phyloP scores from a whole-genome alignment of 1,140 invertebrate species.

The Cyclina sinensis region DNA sequence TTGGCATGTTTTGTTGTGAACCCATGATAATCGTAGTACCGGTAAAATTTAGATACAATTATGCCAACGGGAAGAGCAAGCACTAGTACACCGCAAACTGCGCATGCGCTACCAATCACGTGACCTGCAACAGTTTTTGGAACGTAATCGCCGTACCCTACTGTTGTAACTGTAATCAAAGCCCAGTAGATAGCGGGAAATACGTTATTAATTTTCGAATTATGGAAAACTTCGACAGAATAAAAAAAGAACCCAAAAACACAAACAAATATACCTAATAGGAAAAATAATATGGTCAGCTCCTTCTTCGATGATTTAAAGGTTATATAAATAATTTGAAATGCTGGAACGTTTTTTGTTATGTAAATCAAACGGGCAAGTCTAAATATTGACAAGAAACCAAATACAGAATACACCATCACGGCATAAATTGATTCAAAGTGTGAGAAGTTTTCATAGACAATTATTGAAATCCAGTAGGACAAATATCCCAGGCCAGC shows the following conservation, averaged over 20 bases:
- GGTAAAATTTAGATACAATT: conserved; percentile 85
- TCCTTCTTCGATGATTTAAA: conserved; percentile 13
- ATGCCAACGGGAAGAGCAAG: conserved; percentile 97
- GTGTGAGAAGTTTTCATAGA: background rate
- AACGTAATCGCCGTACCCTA: conserved; percentile 84
- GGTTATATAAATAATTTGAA: conserved; percentile 18
- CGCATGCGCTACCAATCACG: conserved; percentile 88
- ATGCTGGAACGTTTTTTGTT: conserved; percentile 8
- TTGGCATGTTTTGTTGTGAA: background rate
- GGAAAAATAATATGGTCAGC: conserved; percentile 29
- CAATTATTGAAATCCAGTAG: background rate
- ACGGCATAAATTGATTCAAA: background rate
- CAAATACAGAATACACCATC: background rate
- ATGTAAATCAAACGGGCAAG: conserved; percentile 22
- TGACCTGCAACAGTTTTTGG: conserved; percentile 69
- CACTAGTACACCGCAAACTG: conserved; percentile 99
- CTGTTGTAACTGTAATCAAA: conserved; percentile 87
- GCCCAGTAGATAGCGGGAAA: conserved; percentile 85
- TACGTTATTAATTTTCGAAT: conserved; percentile 22
- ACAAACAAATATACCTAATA: conserved; percentile 18
- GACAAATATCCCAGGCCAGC: background rate
- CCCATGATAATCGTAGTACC: conserved; percentile 30
- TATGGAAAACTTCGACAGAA: conserved; percentile 1
- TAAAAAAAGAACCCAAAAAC: conserved; percentile 15
- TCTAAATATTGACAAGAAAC: conserved; percentile 22